Conservation (phyloP, 2,888 invertebrate genomes). For the Aricia artaxerxes region DNA sequence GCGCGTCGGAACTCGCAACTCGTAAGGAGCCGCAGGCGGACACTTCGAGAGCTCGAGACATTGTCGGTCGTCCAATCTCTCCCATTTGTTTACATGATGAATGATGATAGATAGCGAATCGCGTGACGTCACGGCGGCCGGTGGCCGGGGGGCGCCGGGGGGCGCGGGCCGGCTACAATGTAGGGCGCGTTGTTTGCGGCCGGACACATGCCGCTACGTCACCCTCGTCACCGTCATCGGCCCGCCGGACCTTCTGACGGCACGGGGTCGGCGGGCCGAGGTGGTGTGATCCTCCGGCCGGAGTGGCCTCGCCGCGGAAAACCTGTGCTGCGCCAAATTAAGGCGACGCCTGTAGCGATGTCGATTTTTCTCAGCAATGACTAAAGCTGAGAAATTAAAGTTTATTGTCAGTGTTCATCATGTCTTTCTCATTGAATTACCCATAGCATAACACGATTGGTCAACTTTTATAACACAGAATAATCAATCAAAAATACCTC, state of each 20-base stretch:
- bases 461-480: no score
- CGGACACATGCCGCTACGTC: neutral
- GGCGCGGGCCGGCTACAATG: neutral
- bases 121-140: constrained; percentile 2
- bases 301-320: neutral
- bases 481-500: no score
- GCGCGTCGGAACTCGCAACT: neutral
- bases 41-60: neutral
- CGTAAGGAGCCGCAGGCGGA: neutral
- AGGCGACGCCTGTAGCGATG: no score
- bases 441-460: no score
- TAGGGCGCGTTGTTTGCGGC: neutral
- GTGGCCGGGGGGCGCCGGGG: neutral
- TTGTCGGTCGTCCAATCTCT: neutral
- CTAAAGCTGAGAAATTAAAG: no score
- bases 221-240: neutral
- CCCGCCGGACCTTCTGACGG: neutral
- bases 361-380: no score
- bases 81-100: neutral
- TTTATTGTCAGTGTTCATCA: no score
- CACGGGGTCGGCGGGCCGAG: neutral
- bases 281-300: neutral
- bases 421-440: no score
- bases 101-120: neutral
- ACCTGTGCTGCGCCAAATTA: neutral